phyloP scores from a whole-genome alignment of 2,888 invertebrate genomes.

The Atrina japonica region DNA sequence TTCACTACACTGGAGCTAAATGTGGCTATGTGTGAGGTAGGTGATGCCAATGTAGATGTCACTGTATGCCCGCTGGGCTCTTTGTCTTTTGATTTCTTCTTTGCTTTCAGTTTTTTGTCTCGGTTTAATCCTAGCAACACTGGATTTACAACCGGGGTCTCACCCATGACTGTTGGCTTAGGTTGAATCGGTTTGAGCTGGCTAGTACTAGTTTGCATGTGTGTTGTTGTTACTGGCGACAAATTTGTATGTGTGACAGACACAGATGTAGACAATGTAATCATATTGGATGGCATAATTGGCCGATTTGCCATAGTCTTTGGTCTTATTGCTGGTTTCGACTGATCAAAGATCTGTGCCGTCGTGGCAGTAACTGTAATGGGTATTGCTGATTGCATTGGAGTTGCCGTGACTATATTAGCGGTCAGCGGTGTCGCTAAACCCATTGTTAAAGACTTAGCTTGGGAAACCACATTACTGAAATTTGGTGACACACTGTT shows the following conservation, averaged over 20 bases:
- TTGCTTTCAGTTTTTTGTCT: constrained; percentile 78
- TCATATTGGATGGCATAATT: constrained; percentile 75
- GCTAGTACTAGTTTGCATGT: constrained; percentile 61
- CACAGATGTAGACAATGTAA: constrained; percentile 64
- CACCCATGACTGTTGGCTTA: constrained; percentile 79
- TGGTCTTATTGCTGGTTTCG: constrained; percentile 28
- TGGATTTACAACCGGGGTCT: constrained; percentile 73
- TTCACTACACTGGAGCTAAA: constrained; percentile 12
- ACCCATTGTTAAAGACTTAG: constrained; percentile 10
- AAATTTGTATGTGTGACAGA: constrained; percentile 65
- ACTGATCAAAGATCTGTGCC: constrained; percentile 42
- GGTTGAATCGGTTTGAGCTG: constrained; percentile 80
- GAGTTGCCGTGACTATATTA: constrained; percentile 48
- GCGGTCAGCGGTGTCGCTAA: constrained; percentile 29
- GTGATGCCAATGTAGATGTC: constrained; percentile 10
- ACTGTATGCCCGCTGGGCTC: constrained; percentile 20
- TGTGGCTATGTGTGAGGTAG: constrained; percentile 3
- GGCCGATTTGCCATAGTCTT: constrained; percentile 62
- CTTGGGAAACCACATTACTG: constrained; percentile 1
- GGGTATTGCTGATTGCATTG: constrained; percentile 45
- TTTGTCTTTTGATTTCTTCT: constrained; percentile 65
- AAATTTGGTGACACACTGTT: constrained; percentile 15
- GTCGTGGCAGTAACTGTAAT: constrained; percentile 55
- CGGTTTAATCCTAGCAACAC: constrained; percentile 76
- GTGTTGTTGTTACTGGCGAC: constrained; percentile 65